Conservation (phyloP, 2,888 invertebrate species). For the Pegoplata infirma region DNA sequence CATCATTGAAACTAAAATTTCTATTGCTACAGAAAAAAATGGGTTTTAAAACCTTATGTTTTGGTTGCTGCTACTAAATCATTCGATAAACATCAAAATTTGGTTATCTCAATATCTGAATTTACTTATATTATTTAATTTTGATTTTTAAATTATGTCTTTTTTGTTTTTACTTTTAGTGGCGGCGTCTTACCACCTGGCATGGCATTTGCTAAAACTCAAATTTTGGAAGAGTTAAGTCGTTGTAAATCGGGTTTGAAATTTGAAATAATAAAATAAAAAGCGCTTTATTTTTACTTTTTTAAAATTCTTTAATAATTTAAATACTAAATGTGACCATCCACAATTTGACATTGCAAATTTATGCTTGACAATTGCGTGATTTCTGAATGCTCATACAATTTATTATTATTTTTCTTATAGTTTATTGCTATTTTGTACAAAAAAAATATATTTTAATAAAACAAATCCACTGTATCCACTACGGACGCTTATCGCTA, state of each 20-base stretch:
- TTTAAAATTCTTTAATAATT: too few relatives aligned
- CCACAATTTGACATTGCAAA: too few relatives aligned
- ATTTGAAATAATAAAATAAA: slow-evolving; percentile 79
- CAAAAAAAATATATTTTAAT: too few relatives aligned
- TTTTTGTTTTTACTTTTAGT: not conserved
- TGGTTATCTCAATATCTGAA: slow-evolving; percentile 76
- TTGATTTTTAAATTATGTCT: not conserved
- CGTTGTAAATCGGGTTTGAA: slow-evolving; percentile 81
- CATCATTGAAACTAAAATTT: not conserved
- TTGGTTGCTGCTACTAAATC: slow-evolving; percentile 85
- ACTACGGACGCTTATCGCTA: too few relatives aligned
- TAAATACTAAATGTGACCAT: too few relatives aligned
- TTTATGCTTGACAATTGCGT: too few relatives aligned
- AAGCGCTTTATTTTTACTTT: too few relatives aligned
- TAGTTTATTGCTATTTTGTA: too few relatives aligned
- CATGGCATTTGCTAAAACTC: too few relatives aligned
- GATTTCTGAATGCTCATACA: too few relatives aligned
- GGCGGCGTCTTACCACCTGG: slow-evolving; percentile 91
- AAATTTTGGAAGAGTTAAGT: slow-evolving; percentile 83
- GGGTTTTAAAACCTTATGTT: slow-evolving; percentile 84
- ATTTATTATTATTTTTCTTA: too few relatives aligned
- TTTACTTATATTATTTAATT: not conserved
- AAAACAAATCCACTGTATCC: too few relatives aligned
- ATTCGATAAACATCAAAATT: slow-evolving; percentile 85
- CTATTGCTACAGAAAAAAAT: slow-evolving; percentile 78